These are phyloP conservation scores for Myoxocephalus aenaeus DNA, from an alignment of 2,797 vertebrate species.

Conservation along the genomic window DNA sequence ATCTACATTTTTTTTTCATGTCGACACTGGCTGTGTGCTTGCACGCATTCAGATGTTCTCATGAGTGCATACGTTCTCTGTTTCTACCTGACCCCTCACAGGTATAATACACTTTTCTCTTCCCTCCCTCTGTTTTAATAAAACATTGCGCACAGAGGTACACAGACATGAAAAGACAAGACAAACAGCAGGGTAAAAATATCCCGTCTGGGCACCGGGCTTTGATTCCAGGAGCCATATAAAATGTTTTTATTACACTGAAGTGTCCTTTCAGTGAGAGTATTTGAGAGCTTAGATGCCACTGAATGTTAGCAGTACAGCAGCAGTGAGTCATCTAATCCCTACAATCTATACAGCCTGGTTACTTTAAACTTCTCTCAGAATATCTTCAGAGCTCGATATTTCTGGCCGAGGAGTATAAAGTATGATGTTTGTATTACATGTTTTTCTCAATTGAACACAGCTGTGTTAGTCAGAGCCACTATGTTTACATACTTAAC, in stretches of 20 bases:
- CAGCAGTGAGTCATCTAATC: conserved; percentile 23
- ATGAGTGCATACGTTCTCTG: conserved; percentile 7
- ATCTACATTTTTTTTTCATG: conserved; percentile 54
- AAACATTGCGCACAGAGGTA: conserved; percentile 25
- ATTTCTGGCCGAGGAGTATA: conserved; percentile 8
- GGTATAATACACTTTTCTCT: conserved; percentile 36
- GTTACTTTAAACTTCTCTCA: conserved; percentile 20
- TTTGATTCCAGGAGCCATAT: conserved; percentile 26
- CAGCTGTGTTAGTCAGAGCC: background rate
- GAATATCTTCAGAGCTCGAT: conserved; percentile 18
- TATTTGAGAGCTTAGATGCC: conserved; percentile 26
- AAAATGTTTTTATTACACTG: conserved; percentile 37
- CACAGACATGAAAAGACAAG: conserved; percentile 18
- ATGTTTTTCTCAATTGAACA: background rate
- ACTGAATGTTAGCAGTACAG: conserved; percentile 7
- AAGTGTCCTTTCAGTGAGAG: conserved; percentile 29
- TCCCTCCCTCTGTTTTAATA: conserved; percentile 41
- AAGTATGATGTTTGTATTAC: background rate
- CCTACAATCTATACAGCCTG: conserved; percentile 5
- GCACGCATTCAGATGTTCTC: conserved; percentile 7
- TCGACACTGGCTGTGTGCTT: background rate
- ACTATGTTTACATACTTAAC: background rate
- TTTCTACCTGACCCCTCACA: conserved; percentile 35
- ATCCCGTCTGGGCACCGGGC: conserved; percentile 14
- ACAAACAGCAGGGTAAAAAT: conserved; percentile 45